A percentile compares a stretch with the other conserved stretches of the same genome.
Evolutionary conservation across 2,888 invertebrate species (phyloP).

Genomic region (Enchytraeus crypticus): DNA sequence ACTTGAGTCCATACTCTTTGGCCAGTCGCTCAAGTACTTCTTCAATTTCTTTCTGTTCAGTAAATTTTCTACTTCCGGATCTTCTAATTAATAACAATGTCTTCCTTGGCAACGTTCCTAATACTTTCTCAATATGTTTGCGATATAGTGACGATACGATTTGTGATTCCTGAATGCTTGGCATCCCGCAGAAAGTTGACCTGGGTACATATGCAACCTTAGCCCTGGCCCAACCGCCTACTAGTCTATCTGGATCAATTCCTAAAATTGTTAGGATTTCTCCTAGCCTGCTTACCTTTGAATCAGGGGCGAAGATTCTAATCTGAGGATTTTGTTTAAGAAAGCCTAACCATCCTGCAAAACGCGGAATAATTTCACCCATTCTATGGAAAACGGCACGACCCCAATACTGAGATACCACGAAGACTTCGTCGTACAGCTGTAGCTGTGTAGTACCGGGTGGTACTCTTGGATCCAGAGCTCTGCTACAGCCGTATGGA

Average conservation of each 20-base stretch:
- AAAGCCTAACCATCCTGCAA: not conserved
- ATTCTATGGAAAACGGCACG: conserved; percentile 6
- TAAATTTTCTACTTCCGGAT: conserved; percentile 4
- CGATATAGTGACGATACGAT: not conserved
- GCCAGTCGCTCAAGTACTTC: not conserved
- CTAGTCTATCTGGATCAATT: not conserved
- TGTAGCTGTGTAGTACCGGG: not conserved
- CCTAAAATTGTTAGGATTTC: not conserved
- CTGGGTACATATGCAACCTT: not conserved
- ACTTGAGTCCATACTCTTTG: not conserved
- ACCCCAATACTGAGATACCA: conserved; percentile 14
- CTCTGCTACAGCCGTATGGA: not conserved
- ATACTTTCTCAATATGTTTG: not conserved
- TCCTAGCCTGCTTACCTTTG: not conserved
- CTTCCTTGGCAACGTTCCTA: not conserved
- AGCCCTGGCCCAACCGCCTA: not conserved
- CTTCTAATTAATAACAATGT: conserved; percentile 12
- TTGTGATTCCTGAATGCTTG: not conserved
- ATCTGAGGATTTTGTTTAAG: conserved; percentile 3
- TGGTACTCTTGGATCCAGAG: not conserved
- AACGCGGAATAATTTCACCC: conserved; percentile 13
- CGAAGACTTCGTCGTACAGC: conserved; percentile 9
- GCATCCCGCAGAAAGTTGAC: not conserved
- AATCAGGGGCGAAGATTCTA: not conserved
- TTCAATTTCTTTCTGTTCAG: conserved; percentile 4